Conservation (phyloP, 2,113 vertebrate genomes). For the Oryzias melastigma region DNA sequence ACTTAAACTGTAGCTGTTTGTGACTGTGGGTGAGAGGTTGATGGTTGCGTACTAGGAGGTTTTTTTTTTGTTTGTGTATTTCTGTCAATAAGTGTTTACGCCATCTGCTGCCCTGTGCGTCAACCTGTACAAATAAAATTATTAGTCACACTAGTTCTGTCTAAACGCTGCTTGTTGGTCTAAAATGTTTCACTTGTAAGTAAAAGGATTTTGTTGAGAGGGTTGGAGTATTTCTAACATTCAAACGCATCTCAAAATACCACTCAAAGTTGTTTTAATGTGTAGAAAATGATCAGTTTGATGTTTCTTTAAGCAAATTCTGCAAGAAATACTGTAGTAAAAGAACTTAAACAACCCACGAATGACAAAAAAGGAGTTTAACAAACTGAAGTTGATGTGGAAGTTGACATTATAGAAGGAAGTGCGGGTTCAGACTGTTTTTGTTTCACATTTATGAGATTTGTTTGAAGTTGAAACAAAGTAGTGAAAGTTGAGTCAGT, state of each 20-base stretch:
- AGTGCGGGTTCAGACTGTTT: conserved; percentile 6
- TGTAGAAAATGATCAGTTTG: too few relatives aligned
- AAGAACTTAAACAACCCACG: not conserved
- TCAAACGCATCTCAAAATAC: too few relatives aligned
- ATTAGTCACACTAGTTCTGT: not conserved
- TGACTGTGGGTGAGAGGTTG: conserved; percentile 52
- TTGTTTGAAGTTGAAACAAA: conserved; percentile 36
- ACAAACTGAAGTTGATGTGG: not conserved
- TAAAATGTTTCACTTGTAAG: too few relatives aligned
- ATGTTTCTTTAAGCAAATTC: too few relatives aligned
- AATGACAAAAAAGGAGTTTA: not conserved
- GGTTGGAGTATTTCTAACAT: too few relatives aligned
- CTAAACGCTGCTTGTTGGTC: too few relatives aligned
- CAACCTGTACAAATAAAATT: conserved; percentile 14
- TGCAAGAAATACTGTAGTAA: not conserved
- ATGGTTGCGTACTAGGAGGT: conserved; percentile 40
- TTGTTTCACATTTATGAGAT: conserved; percentile 26
- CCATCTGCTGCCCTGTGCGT: not conserved
- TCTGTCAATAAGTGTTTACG: conserved; percentile 29
- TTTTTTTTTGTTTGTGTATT: conserved; percentile 27
- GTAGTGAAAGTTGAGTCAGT: conserved; percentile 63
- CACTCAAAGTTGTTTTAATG: too few relatives aligned
- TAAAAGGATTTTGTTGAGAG: too few relatives aligned
- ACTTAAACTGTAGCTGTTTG: conserved; percentile 41
- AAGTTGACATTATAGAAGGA: not conserved